Conservation (phyloP, 1,140 invertebrate genomes). For the Pogonomyrmex barbatus region DNA sequence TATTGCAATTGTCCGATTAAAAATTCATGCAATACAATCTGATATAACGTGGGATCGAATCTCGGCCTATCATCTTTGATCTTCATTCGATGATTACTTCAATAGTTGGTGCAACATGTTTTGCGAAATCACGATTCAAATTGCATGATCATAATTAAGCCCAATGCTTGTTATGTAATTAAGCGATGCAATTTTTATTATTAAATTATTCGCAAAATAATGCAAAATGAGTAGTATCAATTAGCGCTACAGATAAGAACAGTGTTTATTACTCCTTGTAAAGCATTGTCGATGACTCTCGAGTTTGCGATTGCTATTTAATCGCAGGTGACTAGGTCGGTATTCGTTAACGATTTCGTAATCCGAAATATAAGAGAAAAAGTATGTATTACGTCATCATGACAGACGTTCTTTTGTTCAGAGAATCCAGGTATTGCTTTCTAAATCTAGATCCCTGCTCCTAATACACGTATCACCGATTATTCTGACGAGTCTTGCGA, state of each 20-base stretch:
- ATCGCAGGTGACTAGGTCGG: not conserved
- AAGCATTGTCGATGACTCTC: not conserved
- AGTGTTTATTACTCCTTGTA: not conserved
- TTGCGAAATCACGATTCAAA: slow-evolving; percentile 36
- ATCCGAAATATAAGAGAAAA: slow-evolving; percentile 9
- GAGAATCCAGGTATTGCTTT: slow-evolving; percentile 41
- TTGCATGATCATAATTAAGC: slow-evolving; percentile 44
- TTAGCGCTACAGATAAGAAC: not conserved
- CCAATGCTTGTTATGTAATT: slow-evolving; percentile 19
- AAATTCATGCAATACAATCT: slow-evolving; percentile 43
- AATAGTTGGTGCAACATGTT: slow-evolving; percentile 18
- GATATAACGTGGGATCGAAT: slow-evolving; percentile 42
- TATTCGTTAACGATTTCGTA: not conserved
- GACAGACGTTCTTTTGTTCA: slow-evolving; percentile 39
- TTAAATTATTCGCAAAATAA: slow-evolving; percentile 13
- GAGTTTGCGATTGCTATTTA: slow-evolving; percentile 2
- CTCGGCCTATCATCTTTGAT: slow-evolving; percentile 34
- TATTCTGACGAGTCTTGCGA: slow-evolving; percentile 18
- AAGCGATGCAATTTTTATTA: not conserved
- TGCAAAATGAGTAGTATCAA: slow-evolving; percentile 6
- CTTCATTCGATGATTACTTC: slow-evolving; percentile 46
- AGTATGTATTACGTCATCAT: slow-evolving; percentile 1
- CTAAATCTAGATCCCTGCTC: slow-evolving; percentile 38
- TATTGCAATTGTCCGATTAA: slow-evolving; percentile 22
- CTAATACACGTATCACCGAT: slow-evolving; percentile 1